Evolutionary conservation across 2,888 invertebrate genomes (phyloP).

Genomic region (Lithosia quadra): DNA sequence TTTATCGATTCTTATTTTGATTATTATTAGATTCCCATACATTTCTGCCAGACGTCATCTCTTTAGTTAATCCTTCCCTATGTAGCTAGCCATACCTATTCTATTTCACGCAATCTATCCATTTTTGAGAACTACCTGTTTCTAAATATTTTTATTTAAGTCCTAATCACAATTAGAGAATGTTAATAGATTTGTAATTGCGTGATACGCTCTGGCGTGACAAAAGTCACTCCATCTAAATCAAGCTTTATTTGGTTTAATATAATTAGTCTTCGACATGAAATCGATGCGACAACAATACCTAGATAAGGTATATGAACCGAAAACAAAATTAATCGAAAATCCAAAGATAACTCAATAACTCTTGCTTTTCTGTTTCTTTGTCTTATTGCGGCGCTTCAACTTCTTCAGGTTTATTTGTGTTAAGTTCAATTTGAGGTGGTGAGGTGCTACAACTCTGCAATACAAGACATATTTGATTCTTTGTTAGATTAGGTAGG

Average conservation of each 20-base stretch:
- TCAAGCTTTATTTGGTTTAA: conserved; percentile 42
- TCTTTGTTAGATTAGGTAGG: too few relatives aligned
- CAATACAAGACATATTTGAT: too few relatives aligned
- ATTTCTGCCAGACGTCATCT: too few relatives aligned
- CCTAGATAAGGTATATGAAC: conserved; percentile 5
- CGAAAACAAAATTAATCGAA: background rate
- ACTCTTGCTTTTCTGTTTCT: too few relatives aligned
- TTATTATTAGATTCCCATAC: too few relatives aligned
- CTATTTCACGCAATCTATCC: background rate
- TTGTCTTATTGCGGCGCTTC: background rate
- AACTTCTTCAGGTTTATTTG: background rate
- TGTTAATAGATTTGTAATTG: conserved; percentile 36
- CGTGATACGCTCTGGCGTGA: conserved; percentile 62
- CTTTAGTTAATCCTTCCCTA: too few relatives aligned
- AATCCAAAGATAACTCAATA: background rate
- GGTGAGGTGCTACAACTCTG: too few relatives aligned
- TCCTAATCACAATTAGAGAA: conserved; percentile 12
- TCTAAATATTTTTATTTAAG: background rate
- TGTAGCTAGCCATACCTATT: too few relatives aligned
- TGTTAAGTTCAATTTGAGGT: too few relatives aligned
- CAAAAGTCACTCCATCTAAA: conserved; percentile 59
- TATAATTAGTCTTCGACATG: conserved; percentile 50
- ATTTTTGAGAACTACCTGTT: background rate
- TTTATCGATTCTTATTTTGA: too few relatives aligned
- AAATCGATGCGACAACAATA: conserved; percentile 35